Evolutionary conservation across 2,888 invertebrate genomes (phyloP), one percentile per base, ranked within the genome.

Genomic region (Amphipoea lucens): DNA sequence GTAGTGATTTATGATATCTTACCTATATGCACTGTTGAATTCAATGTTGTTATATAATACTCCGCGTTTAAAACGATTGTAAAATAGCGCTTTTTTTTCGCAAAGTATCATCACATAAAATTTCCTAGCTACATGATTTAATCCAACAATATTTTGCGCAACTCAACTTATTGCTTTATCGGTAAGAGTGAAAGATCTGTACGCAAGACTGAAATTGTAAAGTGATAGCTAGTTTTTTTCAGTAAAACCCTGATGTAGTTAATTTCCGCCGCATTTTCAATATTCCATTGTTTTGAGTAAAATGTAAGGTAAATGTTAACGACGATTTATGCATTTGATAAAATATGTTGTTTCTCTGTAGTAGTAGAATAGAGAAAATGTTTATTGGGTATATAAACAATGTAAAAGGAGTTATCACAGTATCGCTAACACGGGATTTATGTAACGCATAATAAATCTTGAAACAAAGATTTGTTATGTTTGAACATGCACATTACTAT

Each of bases 1-100:
- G 91, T 92, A 92, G 90, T 88, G 79, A 87, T 89, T 89, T 88
- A 87, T 85, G 77, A 86, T 89, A 88, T 82, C 87, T 88, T 82
- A 88, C 90, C 86, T 88, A 85, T 87, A 89, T 89, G 91, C 92
- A 92, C 91, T 90, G 91, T 92, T 92, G 83, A 87, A 91, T 89
- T 92, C 90, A 91, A 91, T 92, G 90, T 91, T 91, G 87, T 92
- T 82, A 87, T 90, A 89, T 88, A 79, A 87, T 85, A 88, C 77
- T 87, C 89, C 89, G 87, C 87, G 76, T 90, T 85, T 88, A 76
- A 89, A 88, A 89, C 71, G 67, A 86, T 85, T 82, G 67, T 85
- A 83, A 83, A 83, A 79, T 83, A 85, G 72, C 73, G 78, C 74
- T 45, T 83, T 77, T 86, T 78, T 78, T 80, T 78, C 70, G 80